These are phyloP conservation scores for Muntiacus muntjak DNA, from an alignment of 2,113 vertebrate species.

Conservation along the genomic window DNA sequence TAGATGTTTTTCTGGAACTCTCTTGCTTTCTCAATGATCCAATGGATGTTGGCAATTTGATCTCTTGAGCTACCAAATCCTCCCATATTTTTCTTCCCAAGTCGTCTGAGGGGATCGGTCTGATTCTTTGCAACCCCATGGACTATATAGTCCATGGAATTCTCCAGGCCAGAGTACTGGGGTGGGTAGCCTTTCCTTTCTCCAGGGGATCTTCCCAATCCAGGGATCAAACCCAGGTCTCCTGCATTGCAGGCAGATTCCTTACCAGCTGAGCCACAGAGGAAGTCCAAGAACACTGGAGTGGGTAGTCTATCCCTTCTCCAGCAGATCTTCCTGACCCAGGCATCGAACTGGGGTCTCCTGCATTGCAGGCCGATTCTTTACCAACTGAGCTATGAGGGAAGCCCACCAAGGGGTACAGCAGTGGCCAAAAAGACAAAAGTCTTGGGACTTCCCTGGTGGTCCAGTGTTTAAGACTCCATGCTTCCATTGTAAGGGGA, in stretches of 20 bases:
- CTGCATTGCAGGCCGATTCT: background rate
- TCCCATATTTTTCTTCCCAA: background rate
- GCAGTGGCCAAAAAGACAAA: background rate
- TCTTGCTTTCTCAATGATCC: background rate
- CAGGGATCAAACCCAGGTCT: background rate
- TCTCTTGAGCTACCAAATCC: background rate
- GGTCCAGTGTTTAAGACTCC: background rate
- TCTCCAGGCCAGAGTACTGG: background rate
- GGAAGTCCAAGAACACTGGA: background rate
- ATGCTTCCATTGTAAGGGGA: background rate
- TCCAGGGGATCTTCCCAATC: background rate
- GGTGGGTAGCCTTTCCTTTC: background rate
- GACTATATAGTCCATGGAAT: too few species aligned
- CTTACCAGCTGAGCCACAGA: background rate
- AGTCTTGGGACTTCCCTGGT: background rate
- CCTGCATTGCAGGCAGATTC: background rate
- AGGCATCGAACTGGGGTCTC: background rate
- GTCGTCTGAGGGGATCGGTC: background rate
- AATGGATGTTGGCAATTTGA: background rate
- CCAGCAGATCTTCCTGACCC: background rate
- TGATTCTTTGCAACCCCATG: too few species aligned
- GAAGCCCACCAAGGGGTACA: background rate
- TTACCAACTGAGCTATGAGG: background rate
- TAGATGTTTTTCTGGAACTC: background rate
- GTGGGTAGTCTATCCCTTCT: background rate